Evolutionary conservation across 64 coral and sea anemone genomes (phyloP), one percentile per base, ranked within the genome.

Genomic region (Pachyseris speciosa): DNA sequence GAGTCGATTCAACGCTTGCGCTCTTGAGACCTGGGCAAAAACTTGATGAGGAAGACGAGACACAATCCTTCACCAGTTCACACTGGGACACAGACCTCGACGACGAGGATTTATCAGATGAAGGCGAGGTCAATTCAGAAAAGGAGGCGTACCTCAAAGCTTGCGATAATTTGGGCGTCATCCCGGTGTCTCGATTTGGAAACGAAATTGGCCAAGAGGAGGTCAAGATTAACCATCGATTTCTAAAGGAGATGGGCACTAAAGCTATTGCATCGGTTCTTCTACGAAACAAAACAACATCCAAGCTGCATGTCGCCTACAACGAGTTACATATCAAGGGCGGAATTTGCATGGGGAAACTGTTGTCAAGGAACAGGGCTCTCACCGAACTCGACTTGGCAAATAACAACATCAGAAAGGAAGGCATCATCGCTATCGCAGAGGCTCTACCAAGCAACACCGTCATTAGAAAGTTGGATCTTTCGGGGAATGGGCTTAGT

Each of bases 81-180:
- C 71, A 97, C 32, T 93, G 95, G 95, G 95, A 93, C 43, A 97
- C 95, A 7, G 95, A 97, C 63, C 72, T 93, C 11, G 91, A 97
- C 67, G 89, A 92, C 20, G 91, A 93, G 34, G 34, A 63, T 38
- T 57, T 71, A 5, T 81, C 57, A 19, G 55, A 74, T 30, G 64
- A 48, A 9, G 45, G 67, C 0, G 59, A 83, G 6, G 24, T 6
- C 7, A 40, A 52, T 34, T n/a, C 70, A 9, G 89, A 93, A 1
- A 88, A 74, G 29, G 51, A 90, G 78, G 25, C 39, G 4, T 97
- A 97, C 58, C 33, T 92, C 7, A 93, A 81, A 37, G 17, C 77
- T 42, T 97, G 91, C 20, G 70, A 90, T 6, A 81, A 75, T 13
- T 42, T 97, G 15, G 91, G 86, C 6, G 64, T 94, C 50, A 71